phyloP scores from a whole-genome alignment of 2,888 invertebrate species.

The Nephrotoma guestfalica region DNA sequence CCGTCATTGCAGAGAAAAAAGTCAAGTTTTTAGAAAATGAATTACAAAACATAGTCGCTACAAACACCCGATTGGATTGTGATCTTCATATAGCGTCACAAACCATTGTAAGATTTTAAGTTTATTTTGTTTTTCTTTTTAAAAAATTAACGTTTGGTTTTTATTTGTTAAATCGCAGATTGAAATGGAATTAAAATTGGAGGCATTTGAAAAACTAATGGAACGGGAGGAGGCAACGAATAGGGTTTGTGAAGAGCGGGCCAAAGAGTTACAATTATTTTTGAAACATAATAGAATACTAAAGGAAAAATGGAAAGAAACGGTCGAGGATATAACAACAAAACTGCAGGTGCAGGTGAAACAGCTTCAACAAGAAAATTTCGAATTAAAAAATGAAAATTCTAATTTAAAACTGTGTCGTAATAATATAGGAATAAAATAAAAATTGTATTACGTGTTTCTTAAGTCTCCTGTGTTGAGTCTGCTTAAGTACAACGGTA shows the following conservation, averaged over 20 bases:
- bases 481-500: too few relatives aligned
- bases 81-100: conserved; percentile 30
- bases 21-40: conserved; percentile 20
- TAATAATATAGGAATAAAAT: not conserved
- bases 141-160: not conserved
- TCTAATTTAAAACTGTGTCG: not conserved
- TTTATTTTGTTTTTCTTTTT: not conserved
- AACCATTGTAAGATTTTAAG: conserved; percentile 27
- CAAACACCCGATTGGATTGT: conserved; percentile 23
- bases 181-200: conserved; percentile 40
- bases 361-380: conserved; percentile 40
- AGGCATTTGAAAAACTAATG: conserved; percentile 44
- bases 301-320: conserved; percentile 43
- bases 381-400: conserved; percentile 32
- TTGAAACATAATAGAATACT: conserved; percentile 15
- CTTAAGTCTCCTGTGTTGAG: too few relatives aligned
- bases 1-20: conserved; percentile 22
- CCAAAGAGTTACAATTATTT: conserved; percentile 18
- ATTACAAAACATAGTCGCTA: conserved; percentile 18
- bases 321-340: conserved; percentile 44
- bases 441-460: not conserved
- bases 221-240: conserved; percentile 41
- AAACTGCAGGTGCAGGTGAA: conserved; percentile 44
- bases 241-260: conserved; percentile 17
- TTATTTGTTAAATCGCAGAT: conserved; percentile 24